These are phyloP conservation scores for Aythya baeri DNA, from an alignment of 2,113 vertebrate genomes.

Conservation along the genomic window DNA sequence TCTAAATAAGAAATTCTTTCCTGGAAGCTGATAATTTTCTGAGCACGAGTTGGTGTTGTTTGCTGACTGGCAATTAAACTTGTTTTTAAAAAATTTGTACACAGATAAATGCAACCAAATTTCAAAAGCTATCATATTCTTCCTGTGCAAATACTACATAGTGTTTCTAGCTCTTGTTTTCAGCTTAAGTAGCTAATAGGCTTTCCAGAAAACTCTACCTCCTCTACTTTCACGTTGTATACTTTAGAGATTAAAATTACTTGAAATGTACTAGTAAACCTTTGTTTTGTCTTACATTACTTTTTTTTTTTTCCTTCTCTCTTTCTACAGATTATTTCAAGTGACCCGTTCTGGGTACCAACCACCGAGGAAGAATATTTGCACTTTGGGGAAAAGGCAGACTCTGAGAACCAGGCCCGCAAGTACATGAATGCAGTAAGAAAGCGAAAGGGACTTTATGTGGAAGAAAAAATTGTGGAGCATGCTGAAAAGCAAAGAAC, in stretches of 20 bases:
- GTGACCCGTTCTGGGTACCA: constrained; percentile 96
- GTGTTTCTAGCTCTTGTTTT: neutral
- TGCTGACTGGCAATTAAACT: neutral
- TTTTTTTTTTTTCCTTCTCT: neutral
- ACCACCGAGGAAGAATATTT: constrained; percentile 97
- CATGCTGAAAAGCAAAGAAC: constrained; percentile 97
- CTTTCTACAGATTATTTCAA: constrained; percentile 83
- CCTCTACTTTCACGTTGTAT: neutral
- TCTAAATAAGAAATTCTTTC: neutral
- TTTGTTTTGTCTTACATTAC: neutral
- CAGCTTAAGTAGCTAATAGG: neutral
- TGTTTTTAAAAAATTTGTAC: neutral
- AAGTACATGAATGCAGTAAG: constrained; percentile 95
- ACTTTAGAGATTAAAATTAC: neutral
- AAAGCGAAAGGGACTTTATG: constrained; percentile 91
- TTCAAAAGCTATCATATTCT: neutral
- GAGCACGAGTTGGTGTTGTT: neutral
- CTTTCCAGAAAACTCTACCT: neutral
- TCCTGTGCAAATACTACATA: neutral
- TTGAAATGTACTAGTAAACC: neutral
- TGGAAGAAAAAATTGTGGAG: constrained; percentile 96
- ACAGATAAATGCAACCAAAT: neutral
- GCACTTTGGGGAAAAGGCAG: constrained; percentile 97
- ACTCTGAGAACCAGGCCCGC: constrained; percentile 91
- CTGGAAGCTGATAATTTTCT: neutral